These are phyloP conservation scores for Rhynchophorus ferrugineus DNA, from an alignment of 1,140 invertebrate genomes.

Conservation along the genomic window DNA sequence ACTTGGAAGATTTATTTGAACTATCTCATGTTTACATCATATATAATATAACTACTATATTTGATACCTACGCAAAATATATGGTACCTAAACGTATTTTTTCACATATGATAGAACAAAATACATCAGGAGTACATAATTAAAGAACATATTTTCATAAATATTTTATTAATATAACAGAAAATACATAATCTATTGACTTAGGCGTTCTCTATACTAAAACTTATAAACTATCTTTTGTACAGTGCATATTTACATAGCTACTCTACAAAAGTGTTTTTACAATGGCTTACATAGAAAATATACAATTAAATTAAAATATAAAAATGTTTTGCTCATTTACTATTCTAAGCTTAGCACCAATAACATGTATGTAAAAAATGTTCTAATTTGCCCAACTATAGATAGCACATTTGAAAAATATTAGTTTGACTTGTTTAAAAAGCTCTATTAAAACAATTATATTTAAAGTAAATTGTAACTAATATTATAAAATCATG, in stretches of 20 bases:
- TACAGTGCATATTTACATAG: slow-evolving; percentile 6
- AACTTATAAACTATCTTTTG: slow-evolving; percentile 6
- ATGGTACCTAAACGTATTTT: too few species aligned
- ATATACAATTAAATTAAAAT: slow-evolving; percentile 25
- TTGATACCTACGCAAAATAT: too few species aligned
- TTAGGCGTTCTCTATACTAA: slow-evolving; percentile 3
- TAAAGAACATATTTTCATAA: slow-evolving; percentile 2
- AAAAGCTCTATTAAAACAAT: slow-evolving; percentile 1
- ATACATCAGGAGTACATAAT: too few species aligned
- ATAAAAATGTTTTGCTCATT: slow-evolving; percentile 14
- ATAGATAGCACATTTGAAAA: slow-evolving; percentile 9
- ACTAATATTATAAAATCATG: too few species aligned
- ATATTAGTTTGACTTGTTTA: too few species aligned
- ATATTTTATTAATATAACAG: slow-evolving; percentile 1
- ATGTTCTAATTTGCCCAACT: slow-evolving; percentile 18
- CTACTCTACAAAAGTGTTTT: slow-evolving; percentile 28
- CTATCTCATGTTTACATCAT: too few species aligned
- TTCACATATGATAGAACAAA: too few species aligned
- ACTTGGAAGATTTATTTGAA: too few species aligned
- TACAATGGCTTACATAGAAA: slow-evolving; percentile 24
- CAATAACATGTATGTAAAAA: slow-evolving; percentile 37
- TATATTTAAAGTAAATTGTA: slow-evolving; percentile 1
- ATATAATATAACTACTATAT: too few species aligned
- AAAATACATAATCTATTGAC: slow-evolving; percentile 7
- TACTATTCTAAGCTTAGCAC: slow-evolving; percentile 33